A percentile compares a stretch with the other conserved stretches of the same genome.
Evolutionary conservation across 2,888 invertebrate species (phyloP).

Genomic region (Philopedon plagiatum): DNA sequence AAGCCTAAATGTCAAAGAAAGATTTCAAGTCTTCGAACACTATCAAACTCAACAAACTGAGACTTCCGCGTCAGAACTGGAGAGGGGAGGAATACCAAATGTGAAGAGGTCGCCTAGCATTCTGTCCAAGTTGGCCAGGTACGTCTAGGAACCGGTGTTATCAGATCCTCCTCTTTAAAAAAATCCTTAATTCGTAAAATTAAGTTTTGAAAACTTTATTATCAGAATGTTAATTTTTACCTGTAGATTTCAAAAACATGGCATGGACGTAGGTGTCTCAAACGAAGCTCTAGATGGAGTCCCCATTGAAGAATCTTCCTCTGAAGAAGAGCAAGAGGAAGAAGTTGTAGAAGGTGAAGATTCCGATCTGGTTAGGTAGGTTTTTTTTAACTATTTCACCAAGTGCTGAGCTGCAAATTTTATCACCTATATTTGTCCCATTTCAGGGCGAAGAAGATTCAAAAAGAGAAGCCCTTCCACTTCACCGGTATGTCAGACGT

Average conservation of each 20-base stretch:
- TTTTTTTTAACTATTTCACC: too few relatives aligned
- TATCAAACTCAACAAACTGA: conserved; percentile 69
- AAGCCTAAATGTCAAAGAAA: conserved; percentile 85
- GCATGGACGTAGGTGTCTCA: conserved; percentile 84
- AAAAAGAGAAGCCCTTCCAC: conserved; percentile 83
- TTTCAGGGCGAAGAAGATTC: conserved; percentile 71
- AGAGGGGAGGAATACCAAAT: conserved; percentile 63
- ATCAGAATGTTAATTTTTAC: not conserved
- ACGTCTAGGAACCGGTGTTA: conserved; percentile 58
- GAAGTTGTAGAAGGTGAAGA: conserved; percentile 72
- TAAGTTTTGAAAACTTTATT: not conserved
- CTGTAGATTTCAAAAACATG: conserved; percentile 82
- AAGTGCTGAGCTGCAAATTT: too few relatives aligned
- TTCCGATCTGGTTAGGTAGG: conserved; percentile 71
- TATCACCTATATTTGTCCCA: too few relatives aligned
- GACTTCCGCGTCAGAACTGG: conserved; percentile 58
- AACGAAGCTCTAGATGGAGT: conserved; percentile 84
- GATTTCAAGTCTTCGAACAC: conserved; percentile 88
- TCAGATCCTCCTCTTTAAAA: not conserved
- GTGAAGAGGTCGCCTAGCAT: conserved; percentile 82
- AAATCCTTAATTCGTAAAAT: not conserved
- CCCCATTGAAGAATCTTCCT: conserved; percentile 79
- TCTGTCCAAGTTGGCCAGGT: conserved; percentile 86
- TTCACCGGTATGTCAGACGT: conserved; percentile 89
- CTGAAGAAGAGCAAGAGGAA: conserved; percentile 76